Conservation (phyloP, 2,113 vertebrate genomes). For the Panthera leo region DNA sequence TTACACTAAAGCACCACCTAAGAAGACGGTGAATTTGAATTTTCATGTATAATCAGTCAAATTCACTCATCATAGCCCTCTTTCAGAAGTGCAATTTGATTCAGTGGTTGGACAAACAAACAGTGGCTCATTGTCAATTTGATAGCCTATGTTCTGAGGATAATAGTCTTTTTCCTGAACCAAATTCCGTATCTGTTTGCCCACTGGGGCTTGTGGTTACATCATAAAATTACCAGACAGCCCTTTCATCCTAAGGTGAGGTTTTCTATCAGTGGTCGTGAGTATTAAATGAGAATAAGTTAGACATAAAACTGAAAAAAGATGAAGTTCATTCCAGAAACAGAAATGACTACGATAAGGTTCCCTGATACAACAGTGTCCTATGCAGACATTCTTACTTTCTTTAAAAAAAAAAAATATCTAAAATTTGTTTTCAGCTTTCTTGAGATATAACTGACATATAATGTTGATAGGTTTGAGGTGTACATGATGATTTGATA, state of each 20-base stretch:
- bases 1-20: slow-evolving; percentile 45
- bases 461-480: not conserved
- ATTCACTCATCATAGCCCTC: not conserved
- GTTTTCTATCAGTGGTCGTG: not conserved
- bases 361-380: not conserved
- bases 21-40: slow-evolving; percentile 64
- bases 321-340: not conserved
- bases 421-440: not conserved
- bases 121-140: slow-evolving; percentile 2
- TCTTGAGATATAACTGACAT: not conserved
- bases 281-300: slow-evolving; percentile 7
- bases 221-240: not conserved
- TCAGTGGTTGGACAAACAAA: slow-evolving; percentile 36
- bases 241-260: not conserved
- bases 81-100: slow-evolving; percentile 57
- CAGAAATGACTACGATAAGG: not conserved
- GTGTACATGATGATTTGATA: not conserved
- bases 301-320: slow-evolving; percentile 30
- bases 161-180: slow-evolving; percentile 36
- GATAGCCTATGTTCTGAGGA: not conserved
- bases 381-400: not conserved
- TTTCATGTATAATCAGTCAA: slow-evolving; percentile 66
- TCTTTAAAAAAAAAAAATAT: not conserved
- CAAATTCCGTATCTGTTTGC: not conserved
- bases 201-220: not conserved